These are phyloP conservation scores for Megalops cyprinoides DNA, from an alignment of 2,797 vertebrate genomes.

Conservation along the genomic window DNA sequence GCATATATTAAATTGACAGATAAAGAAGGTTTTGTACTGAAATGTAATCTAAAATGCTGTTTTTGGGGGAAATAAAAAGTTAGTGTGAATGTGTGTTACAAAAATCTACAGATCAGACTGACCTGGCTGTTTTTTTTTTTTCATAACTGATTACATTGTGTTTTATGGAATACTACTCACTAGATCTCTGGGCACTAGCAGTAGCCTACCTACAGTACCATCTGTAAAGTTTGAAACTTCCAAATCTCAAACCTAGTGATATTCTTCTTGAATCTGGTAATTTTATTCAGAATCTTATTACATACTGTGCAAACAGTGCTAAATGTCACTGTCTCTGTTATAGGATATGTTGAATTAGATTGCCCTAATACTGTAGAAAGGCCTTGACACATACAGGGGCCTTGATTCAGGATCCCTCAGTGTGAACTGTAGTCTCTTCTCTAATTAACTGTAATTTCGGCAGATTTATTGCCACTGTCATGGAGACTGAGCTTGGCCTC, in stretches of 20 bases:
- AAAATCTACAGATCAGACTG: not conserved
- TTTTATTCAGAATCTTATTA: not conserved
- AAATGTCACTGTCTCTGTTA: no score
- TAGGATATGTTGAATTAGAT: not conserved
- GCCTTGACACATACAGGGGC: not conserved
- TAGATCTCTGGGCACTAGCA: not conserved
- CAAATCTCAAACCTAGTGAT: not conserved
- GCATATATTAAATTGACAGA: not conserved
- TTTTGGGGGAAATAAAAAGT: not conserved
- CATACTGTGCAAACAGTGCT: not conserved
- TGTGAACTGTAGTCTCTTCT: not conserved
- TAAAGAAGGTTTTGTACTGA: not conserved
- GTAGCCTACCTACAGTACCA: not conserved
- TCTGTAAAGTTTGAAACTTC: not conserved
- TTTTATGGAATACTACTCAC: not conserved
- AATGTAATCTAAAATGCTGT: not conserved
- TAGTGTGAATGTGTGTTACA: not conserved
- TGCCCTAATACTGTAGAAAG: not conserved
- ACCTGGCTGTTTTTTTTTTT: not conserved
- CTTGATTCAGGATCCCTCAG: no score
- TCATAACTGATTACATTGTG: not conserved
- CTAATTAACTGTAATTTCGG: slow-evolving; percentile 21
- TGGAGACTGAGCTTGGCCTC: not conserved
- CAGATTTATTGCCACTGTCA: not conserved
- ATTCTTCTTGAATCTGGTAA: not conserved